phyloP scores from a whole-genome alignment of 2,888 invertebrate species.

The Andrena praecox region DNA sequence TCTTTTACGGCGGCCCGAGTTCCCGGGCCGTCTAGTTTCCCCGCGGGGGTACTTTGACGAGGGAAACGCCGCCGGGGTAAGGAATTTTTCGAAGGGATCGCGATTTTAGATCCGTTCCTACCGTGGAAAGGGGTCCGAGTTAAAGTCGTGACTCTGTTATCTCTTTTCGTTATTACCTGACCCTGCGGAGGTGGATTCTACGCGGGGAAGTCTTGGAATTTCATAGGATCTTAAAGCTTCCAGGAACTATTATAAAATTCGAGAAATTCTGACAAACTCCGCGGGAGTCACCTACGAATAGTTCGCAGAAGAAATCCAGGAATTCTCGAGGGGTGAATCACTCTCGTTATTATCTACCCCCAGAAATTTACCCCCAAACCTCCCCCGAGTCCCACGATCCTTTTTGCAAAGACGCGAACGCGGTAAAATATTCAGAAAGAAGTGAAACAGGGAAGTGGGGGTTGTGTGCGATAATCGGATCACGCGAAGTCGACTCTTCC shows the following conservation, averaged over 20 bases:
- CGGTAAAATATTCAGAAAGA: neutral
- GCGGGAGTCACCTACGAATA: no score
- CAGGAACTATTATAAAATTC: no score
- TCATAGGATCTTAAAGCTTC: no score
- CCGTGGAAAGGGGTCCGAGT: neutral
- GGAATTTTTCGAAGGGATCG: conserved; percentile 10
- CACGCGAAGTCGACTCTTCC: conserved; percentile 21
- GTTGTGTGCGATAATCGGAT: neutral
- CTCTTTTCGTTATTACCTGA: neutral
- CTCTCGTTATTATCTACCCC: no score
- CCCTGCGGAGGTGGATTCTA: neutral
- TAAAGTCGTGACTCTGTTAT: neutral
- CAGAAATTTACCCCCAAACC: neutral
- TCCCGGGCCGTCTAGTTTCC: neutral
- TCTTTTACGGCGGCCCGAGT: conserved; percentile 20
- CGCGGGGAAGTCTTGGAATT: neutral
- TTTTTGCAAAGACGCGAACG: neutral
- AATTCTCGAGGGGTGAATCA: no score
- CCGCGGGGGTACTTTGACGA: neutral
- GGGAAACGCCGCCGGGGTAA: neutral
- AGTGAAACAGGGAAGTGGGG: no score
- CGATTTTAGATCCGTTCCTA: neutral
- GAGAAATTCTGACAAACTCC: no score
- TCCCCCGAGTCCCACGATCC: neutral
- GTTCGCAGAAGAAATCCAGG: no score